These are phyloP conservation scores for Clarias magur DNA, from an alignment of 2,113 vertebrate species.

Conservation along the genomic window DNA sequence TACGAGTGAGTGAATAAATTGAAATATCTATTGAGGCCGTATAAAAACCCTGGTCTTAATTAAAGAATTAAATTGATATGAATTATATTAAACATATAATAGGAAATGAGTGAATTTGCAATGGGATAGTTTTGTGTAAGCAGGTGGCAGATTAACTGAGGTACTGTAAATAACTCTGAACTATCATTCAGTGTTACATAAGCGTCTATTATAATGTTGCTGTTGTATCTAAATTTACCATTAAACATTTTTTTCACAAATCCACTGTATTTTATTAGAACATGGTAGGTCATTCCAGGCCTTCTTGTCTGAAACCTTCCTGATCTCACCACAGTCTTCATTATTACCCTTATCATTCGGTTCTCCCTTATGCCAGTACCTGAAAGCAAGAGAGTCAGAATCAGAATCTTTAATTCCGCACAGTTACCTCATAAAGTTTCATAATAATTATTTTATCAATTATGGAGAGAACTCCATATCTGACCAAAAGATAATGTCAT, in stretches of 20 bases:
- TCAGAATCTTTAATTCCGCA: not conserved
- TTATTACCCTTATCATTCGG: not conserved
- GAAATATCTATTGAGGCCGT: too few species aligned
- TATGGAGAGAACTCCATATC: not conserved
- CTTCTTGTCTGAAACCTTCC: not conserved
- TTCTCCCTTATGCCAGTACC: not conserved
- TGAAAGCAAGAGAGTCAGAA: not conserved
- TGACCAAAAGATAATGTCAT: not conserved
- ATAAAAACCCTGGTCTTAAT: too few species aligned
- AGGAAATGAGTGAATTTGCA: not conserved
- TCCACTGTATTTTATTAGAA: not conserved
- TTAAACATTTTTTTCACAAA: not conserved
- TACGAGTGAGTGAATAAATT: too few species aligned
- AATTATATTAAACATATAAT: too few species aligned
- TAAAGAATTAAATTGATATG: too few species aligned
- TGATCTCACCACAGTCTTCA: conserved; percentile 25
- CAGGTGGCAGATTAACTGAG: not conserved
- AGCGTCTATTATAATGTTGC: not conserved
- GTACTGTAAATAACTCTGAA: not conserved
- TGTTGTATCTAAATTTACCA: not conserved
- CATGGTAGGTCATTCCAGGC: conserved; percentile 3
- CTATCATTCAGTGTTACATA: not conserved
- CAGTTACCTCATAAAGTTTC: not conserved
- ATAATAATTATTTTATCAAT: not conserved
- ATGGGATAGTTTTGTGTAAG: too few species aligned